phyloP scores from a whole-genome alignment of 2,888 invertebrate species.

The Ophion slaviceki region DNA sequence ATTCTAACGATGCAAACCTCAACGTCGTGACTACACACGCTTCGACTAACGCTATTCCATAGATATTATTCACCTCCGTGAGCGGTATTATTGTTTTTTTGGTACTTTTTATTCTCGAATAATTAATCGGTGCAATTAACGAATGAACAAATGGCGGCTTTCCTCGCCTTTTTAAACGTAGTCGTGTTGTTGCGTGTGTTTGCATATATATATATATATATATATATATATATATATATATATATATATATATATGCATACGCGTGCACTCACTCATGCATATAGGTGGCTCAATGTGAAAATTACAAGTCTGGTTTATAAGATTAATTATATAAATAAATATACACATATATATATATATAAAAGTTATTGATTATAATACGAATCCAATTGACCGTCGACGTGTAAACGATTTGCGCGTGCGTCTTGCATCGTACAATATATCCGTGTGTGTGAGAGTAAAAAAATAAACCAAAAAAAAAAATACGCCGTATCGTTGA shows the following conservation, averaged over 20 bases:
- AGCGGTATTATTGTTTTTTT: background rate
- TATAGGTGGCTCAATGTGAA: slow-evolving; percentile 79
- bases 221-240: too few relatives aligned
- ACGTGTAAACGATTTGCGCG: slow-evolving; percentile 47
- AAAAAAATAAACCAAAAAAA: background rate
- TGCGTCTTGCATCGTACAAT: slow-evolving; percentile 51
- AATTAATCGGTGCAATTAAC: slow-evolving; percentile 41
- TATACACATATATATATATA: slow-evolving; percentile 62
- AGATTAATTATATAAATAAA: slow-evolving; percentile 64
- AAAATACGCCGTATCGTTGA: slow-evolving; percentile 15
- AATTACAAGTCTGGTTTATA: slow-evolving; percentile 78
- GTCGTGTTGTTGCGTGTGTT: slow-evolving; percentile 65
- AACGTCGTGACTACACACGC: slow-evolving; percentile 3
- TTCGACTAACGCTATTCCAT: slow-evolving; percentile 31
- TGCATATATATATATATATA: background rate
- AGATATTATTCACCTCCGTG: background rate
- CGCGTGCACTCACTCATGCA: slow-evolving; percentile 5
- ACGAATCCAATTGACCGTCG: slow-evolving; percentile 68
- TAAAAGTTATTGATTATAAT: slow-evolving; percentile 65
- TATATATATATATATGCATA: background rate
- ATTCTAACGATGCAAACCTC: too few relatives aligned
- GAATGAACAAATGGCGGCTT: slow-evolving; percentile 67
- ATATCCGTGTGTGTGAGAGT: slow-evolving; percentile 25
- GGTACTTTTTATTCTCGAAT: background rate
- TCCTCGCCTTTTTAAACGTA: slow-evolving; percentile 70